These are phyloP conservation scores for Euura saliciscinereae DNA, from an alignment of 1,140 invertebrate genomes.

Conservation along the genomic window DNA sequence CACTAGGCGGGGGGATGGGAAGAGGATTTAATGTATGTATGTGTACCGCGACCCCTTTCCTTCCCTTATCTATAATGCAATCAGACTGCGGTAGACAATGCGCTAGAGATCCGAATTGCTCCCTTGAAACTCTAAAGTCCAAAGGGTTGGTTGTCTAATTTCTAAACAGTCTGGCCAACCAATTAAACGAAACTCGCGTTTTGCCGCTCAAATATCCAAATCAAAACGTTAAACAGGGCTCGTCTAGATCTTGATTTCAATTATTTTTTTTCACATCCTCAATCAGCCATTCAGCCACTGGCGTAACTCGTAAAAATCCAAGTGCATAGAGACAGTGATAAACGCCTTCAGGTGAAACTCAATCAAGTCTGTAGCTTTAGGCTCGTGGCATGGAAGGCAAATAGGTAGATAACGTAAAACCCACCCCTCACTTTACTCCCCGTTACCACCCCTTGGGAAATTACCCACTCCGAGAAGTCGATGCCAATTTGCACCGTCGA, in stretches of 20 bases:
- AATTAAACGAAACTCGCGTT: too few species aligned
- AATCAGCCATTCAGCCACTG: too few species aligned
- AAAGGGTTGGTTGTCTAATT: too few species aligned
- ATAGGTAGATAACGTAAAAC: background rate
- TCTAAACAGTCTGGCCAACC: too few species aligned
- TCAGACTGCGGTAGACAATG: background rate
- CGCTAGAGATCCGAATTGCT: background rate
- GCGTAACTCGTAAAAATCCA: too few species aligned
- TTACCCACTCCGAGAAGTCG: slow-evolving; percentile 23
- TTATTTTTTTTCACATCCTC: too few species aligned
- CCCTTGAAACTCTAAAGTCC: background rate
- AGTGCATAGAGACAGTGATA: background rate
- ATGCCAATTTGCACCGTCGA: slow-evolving; percentile 28
- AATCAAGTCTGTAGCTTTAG: background rate
- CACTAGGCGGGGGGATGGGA: too few species aligned
- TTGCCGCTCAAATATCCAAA: too few species aligned
- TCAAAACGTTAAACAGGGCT: background rate
- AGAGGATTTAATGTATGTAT: too few species aligned
- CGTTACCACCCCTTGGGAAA: slow-evolving; percentile 26
- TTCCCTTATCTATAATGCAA: background rate
- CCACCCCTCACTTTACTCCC: background rate
- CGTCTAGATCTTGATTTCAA: too few species aligned
- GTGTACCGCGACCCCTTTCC: background rate
- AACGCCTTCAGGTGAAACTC: slow-evolving; percentile 1
- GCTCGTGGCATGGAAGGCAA: background rate